Base-by-base conservation (phyloP, 2,797 vertebrate species). In the Nyctalus aviator region DNA sequence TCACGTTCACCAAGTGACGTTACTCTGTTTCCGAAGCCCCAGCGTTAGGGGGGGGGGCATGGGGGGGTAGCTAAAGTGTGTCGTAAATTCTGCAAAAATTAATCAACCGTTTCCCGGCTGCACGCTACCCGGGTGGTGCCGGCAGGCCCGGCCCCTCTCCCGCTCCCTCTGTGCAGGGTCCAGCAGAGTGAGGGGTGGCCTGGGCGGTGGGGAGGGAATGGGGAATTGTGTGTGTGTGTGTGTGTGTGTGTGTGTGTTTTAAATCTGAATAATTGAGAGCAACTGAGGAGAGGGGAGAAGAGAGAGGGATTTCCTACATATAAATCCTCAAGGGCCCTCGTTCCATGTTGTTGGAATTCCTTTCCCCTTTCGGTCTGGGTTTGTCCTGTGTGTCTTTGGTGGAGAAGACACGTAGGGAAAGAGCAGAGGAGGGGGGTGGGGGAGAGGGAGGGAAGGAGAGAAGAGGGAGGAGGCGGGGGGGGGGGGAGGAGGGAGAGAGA, bases 51-150 rank as follows among this genome's bases (percentile, higher is more conserved):
- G 48, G 55, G 9, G 95, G 96, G 23, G 23, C 3, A 13, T 12
- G 23, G 10, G 23, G 84, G 50, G 37, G 95, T 95, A 97, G 96
- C 96, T 91, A 95, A 97, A 97, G 96, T 46, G 68, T 96, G 82
- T 98, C 97, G 35, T 98, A 98, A 98, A 98, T 99, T 99, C 99
- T 99, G 99, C 99, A 99, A 99, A 99, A 99, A 99, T 99, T 99
- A 99, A 99, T 99, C 99, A 99, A 98, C 98, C 99, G 98, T 99
- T 99, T 98, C 99, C 99, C 98, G 99, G 99, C 99, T 99, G 98
- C 98, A 98, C 98, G 98, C 99, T 99, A 99, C 99, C 97, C 97
- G 99, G 99, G 98, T 98, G 99, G 99, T 99, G 98, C 99, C 99
- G 98, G 98, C 99, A 98, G 99, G 99, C 99, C 99, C 98, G 99